Base-by-base conservation (phyloP, 2,888 invertebrate genomes). In the Acronicta psi region DNA sequence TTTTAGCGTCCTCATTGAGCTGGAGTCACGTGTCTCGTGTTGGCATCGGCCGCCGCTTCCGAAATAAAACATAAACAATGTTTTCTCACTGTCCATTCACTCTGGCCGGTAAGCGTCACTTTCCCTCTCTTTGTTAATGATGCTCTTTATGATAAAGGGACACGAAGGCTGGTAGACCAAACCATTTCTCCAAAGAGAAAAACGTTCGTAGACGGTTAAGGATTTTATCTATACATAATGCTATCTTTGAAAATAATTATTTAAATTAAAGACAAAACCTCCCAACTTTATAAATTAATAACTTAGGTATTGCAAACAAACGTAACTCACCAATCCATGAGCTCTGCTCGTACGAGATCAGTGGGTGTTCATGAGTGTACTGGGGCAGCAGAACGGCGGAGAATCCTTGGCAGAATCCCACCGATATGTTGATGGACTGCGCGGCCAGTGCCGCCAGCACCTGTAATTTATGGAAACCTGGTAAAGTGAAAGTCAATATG, bases 331-430 rank as follows among this genome's bases (percentile, higher is more conserved):
- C 96, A 63, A 96, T 95, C 97, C 97, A 97, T 57, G 97, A 96
- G 42, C 95, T 94, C 87, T 96, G 95, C 63, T 95, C 95, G 38
- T 94, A 90, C 6, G 95, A 95, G 67, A 96, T 94, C 11, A 89
- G 83, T 0, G 95, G 93, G 51, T 95, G 87, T 59, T 94, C 94
- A 34, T 86, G 90, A 49, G 94, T 89, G 68, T 97, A 95, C 89
- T 96, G 96, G 51, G 97, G 97, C 66, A 97, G 92, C 78, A 97
- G 94, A 29, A 97, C 96, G 1, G 97, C 97, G 41, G 96, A 97
- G 91, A 96, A 97, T 40, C 96, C 96, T 84, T 97, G 97, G 64
- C 96, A 96, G 81, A 97, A 95, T 0, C 97, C 97, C 69, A 97
- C 96, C 49, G 96, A 96, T 80, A 97, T 96, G 81, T 96, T 96